Evolutionary conservation across 2,888 invertebrate genomes (phyloP).

Genomic region (Monochamus alternatus): DNA sequence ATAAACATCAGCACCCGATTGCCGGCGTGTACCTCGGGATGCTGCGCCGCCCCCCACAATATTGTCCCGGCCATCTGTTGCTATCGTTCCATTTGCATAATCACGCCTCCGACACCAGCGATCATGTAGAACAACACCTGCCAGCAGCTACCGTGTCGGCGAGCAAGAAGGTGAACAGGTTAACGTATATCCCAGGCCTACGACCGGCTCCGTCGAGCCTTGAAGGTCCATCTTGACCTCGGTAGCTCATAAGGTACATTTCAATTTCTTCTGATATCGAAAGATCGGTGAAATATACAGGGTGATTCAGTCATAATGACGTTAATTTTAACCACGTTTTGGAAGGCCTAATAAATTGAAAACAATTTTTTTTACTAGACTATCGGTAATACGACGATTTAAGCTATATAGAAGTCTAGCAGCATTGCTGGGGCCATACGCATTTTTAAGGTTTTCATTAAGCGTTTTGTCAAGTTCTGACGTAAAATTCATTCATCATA

Average conservation of each 20-base stretch:
- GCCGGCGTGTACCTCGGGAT: conserved; percentile 17
- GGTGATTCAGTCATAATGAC: no score
- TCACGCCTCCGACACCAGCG: conserved; percentile 53
- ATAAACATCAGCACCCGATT: conserved; percentile 32
- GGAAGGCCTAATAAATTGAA: no score
- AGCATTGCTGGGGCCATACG: no score
- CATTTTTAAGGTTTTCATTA: no score
- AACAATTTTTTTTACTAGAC: no score
- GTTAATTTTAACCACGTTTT: no score
- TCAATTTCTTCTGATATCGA: conserved; percentile 10
- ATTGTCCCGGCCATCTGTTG: conserved; percentile 51
- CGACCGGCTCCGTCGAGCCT: neutral
- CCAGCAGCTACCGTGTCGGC: conserved; percentile 41
- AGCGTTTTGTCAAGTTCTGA: no score
- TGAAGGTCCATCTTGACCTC: neutral
- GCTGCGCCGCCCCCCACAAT: conserved; percentile 26
- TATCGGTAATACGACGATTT: no score
- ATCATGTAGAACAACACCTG: conserved; percentile 56
- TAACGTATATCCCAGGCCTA: conserved; percentile 37
- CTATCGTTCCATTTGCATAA: conserved; percentile 55
- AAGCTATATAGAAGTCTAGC: no score
- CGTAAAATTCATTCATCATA: no score
- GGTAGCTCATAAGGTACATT: neutral
- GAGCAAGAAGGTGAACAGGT: conserved; percentile 42
- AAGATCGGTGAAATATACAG: neutral